These are phyloP conservation scores for Lycophotia porphyrea DNA, from an alignment of 2,888 invertebrate genomes.

Conservation along the genomic window DNA sequence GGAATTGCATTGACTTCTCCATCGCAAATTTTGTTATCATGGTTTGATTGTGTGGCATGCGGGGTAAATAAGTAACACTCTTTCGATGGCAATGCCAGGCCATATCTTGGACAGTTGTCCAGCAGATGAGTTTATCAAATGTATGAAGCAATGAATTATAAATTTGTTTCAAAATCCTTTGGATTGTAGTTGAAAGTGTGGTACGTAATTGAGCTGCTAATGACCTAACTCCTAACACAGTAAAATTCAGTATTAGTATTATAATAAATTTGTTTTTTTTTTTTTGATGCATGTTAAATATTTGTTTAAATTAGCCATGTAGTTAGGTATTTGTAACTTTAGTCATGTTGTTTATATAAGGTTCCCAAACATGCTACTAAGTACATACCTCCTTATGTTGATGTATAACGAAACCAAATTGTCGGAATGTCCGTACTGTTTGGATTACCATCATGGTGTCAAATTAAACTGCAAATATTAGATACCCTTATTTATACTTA, in stretches of 20 bases:
- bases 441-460: conserved; percentile 28
- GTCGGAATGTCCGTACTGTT: conserved; percentile 42
- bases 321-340: conserved; percentile 1
- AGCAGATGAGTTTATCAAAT: neutral
- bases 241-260: too few species aligned
- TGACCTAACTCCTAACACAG: neutral
- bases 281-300: too few species aligned
- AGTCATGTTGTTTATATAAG: conserved; percentile 14
- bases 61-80: neutral
- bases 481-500: conserved; percentile 17
- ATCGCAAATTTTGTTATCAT: neutral
- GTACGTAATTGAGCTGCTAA: neutral
- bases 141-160: neutral
- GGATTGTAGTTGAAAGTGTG: neutral
- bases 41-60: neutral
- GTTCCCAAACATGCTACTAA: conserved; percentile 31
- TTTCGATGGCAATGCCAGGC: neutral
- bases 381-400: conserved; percentile 29
- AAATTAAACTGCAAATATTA: conserved; percentile 47
- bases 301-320: neutral
- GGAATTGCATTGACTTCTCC: neutral
- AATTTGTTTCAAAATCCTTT: neutral
- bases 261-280: too few species aligned
- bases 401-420: conserved; percentile 29
- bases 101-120: neutral